These are phyloP conservation scores for Polietes domitor DNA, from an alignment of 2,888 invertebrate species.

Conservation along the genomic window DNA sequence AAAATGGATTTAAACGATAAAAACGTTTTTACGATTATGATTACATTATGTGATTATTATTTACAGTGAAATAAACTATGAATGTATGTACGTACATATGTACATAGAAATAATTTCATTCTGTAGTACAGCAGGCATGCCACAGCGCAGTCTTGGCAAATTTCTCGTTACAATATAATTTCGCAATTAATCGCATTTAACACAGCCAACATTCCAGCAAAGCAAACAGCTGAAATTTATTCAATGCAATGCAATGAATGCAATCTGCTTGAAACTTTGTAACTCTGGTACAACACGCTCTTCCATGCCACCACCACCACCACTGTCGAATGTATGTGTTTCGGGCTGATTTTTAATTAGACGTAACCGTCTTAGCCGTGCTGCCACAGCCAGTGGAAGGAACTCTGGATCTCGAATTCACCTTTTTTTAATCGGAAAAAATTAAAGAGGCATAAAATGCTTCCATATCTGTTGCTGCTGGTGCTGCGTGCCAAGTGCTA, in stretches of 20 bases:
- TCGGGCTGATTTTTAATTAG: constrained; percentile 30
- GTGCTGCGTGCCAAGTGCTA: constrained; percentile 11
- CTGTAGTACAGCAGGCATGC: background rate
- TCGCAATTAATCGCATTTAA: constrained; percentile 68
- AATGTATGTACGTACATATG: too few species aligned
- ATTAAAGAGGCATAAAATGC: constrained; percentile 55
- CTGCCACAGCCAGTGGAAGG: background rate
- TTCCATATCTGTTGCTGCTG: too few species aligned
- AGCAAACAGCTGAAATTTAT: constrained; percentile 38
- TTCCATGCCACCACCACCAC: constrained; percentile 9
- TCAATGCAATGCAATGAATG: constrained; percentile 18
- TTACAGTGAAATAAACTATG: background rate
- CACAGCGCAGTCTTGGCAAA: background rate
- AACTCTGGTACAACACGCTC: constrained; percentile 5
- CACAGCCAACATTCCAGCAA: constrained; percentile 59
- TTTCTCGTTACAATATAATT: constrained; percentile 62
- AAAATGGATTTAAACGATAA: constrained; percentile 53
- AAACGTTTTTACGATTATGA: constrained; percentile 48
- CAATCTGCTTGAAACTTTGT: constrained; percentile 22
- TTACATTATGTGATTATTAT: constrained; percentile 40
- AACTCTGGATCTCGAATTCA: constrained; percentile 30
- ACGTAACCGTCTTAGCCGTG: constrained; percentile 18
- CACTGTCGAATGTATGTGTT: constrained; percentile 11
- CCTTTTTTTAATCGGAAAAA: constrained; percentile 16
- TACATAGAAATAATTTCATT: constrained; percentile 1